phyloP scores from a whole-genome alignment of 1,140 invertebrate species.

The Ceratosolen fusciceps region DNA sequence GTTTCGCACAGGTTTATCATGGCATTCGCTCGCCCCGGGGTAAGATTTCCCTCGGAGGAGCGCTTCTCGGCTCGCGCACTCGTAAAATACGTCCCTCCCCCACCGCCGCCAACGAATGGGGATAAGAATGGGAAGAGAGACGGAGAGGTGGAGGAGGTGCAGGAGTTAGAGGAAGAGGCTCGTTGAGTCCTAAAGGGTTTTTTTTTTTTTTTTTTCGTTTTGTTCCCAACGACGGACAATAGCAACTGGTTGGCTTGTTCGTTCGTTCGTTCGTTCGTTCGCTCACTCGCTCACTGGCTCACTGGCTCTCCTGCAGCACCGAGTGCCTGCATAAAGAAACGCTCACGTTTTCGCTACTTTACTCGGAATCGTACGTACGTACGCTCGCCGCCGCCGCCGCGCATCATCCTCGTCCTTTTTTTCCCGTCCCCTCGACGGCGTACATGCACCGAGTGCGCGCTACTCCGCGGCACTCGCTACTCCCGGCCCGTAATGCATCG shows the following conservation, averaged over 20 bases:
- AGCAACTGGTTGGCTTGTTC: too few relatives aligned
- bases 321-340: slow-evolving; percentile 35
- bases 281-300: slow-evolving; percentile 19
- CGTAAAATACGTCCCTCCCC: slow-evolving; percentile 22
- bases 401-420: not conserved
- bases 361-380: slow-evolving; percentile 40
- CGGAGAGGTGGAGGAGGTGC: too few relatives aligned
- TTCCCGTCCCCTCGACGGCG: not conserved
- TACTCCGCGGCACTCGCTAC: not conserved
- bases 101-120: not conserved
- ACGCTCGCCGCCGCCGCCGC: not conserved
- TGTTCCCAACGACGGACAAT: not conserved
- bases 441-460: slow-evolving; percentile 2
- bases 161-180: not conserved
- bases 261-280: not conserved
- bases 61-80: not conserved
- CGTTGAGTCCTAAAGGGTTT: slow-evolving; percentile 32
- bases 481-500: slow-evolving; percentile 24
- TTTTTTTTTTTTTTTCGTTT: not conserved
- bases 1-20: not conserved
- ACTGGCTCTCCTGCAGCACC: not conserved
- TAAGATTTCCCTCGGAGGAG: not conserved
- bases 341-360: slow-evolving; percentile 44
- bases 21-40: not conserved
- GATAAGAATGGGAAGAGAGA: slow-evolving; percentile 1